Base-by-base conservation (phyloP, 2,888 invertebrate species). In the Drosophila peninsularis region DNA sequence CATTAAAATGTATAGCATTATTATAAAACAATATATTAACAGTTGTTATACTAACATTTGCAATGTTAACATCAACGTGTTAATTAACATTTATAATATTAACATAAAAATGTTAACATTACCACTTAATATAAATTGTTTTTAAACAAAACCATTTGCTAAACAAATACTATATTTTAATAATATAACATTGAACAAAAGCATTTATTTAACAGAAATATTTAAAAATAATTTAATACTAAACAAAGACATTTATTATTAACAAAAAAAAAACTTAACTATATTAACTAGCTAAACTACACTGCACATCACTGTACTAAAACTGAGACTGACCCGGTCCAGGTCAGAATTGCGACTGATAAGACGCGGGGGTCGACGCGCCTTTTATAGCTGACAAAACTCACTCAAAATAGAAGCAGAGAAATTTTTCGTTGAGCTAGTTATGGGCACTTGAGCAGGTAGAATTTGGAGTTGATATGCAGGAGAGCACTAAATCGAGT, bases 271-370 rank as follows among this genome's bases (percentile, higher is more conserved):
- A 27, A 45, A 27, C 10, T 17, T 17, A 47, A 30, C 2, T 47
- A 17, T 30, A 47, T 17, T 17, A 30, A 30, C 5, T 41, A 39
- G 3, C 10, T n/a, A 24, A n/a, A 27, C n/a, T 45, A 6, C 14
- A 44, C 24, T 3, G 7, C 24, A 24, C 21, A 14, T 2, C n/a
- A 27, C 24, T 24, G 7, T 0, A 10, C 10, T n/a, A 13, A 24
- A 24, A 24, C 5, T 24, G 4, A 14, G 27, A 30, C 27, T 11
- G 45, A 47, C 11, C 45, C 45, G 11, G 11, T 30, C 6, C 30
- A 47, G 47, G 30, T 47, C 47, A 17, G 17, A 11, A 17, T n/a
- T 30, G 47, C 17, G 47, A 47, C 30, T 47, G 47, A 30, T 17
- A 6, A 11, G 11, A 1, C 11, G 11, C 30, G 5, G 30, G 30